Evolutionary conservation across 2,797 vertebrate genomes (phyloP), one percentile per base, ranked within the genome.

Genomic region (Clarias fuscus): DNA sequence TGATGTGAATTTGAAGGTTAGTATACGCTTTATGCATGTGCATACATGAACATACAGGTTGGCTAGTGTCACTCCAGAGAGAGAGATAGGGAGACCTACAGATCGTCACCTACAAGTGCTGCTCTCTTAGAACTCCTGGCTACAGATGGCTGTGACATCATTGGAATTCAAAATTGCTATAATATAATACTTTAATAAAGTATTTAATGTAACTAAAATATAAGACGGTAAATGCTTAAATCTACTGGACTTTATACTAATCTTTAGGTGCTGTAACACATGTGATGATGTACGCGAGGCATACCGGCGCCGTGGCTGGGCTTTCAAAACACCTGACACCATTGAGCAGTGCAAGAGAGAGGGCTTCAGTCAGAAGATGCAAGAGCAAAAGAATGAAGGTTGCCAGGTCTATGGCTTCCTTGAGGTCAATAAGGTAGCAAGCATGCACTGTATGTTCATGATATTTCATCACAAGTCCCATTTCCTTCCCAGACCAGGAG

Each of bases 351-450:
- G 98, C 90, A 97, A 96, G 91, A 95, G 98, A 85, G 98, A 99
- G 89, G 98, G 98, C 14, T 99, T 99, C 92, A 97, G 97, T 59
- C 97, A 99, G 94, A 99, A 96, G 95, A 98, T 99, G 97, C 97
- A 99, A 93, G 98, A 99, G 89, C 98, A 99, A 95, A 99, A 98
- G 95, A 98, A 99, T 0, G 98, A 99, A 90, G 98, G 98, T 83
- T 99, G 98, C 91, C 96, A 97, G 91, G 97, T 99, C 0, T 99
- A 98, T 2, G 98, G 98, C 64, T 97, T 99, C 93, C 93, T 99
- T 82, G 98, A 99, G 90, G 98, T 99, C 91, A 99, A 99, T 94
- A 99, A 99, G 97, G 98, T 99, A 89, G 7, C 4, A 65, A 15
- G 58, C 27, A 27, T 48, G 48, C 53, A 7, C 7, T 77, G 11